Conservation (phyloP, 2,797 vertebrate species). For the Dermochelys coriacea region DNA sequence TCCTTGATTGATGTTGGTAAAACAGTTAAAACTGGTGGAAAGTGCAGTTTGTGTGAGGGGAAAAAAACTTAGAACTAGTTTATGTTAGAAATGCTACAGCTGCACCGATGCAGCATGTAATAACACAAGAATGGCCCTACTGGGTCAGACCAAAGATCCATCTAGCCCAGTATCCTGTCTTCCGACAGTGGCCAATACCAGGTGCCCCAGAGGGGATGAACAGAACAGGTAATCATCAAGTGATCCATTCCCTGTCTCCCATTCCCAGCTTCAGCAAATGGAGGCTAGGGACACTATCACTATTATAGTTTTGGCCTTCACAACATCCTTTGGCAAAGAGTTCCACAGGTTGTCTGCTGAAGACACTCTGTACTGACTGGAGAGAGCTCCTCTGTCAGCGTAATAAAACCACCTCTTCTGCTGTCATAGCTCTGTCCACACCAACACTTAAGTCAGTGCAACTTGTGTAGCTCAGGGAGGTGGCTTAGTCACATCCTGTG, state of each 20-base stretch:
- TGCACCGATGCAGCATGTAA: background rate
- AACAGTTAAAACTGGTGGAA: rapidly evolving
- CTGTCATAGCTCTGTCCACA: background rate
- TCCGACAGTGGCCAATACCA: too few species aligned
- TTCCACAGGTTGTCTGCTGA: background rate
- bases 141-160: too few species aligned
- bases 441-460: background rate
- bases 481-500: background rate
- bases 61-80: background rate
- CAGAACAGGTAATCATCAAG: too few species aligned
- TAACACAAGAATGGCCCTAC: too few species aligned
- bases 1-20: background rate
- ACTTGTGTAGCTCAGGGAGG: background rate
- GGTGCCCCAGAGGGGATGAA: too few species aligned
- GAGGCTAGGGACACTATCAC: too few species aligned
- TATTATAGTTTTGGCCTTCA: too few species aligned
- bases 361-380: background rate
- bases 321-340: too few species aligned
- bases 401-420: background rate
- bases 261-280: too few species aligned
- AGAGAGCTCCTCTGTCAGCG: background rate
- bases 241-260: too few species aligned
- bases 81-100: background rate
- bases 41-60: rapidly evolving
- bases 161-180: too few species aligned